Evolutionary conservation across 2,888 invertebrate genomes (phyloP).

Genomic region (Tetragonula carbonaria): DNA sequence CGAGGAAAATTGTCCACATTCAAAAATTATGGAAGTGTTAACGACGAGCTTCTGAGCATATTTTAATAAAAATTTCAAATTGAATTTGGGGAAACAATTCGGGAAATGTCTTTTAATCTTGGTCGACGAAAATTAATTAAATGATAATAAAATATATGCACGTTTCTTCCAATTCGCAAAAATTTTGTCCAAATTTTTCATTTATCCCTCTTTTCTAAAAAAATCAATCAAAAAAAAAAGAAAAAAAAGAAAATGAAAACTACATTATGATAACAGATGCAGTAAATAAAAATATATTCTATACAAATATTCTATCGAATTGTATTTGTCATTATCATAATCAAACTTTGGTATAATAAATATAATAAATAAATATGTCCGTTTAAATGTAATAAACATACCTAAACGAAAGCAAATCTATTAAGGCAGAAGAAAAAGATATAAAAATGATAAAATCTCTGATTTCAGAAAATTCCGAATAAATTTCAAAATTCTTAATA

Average conservation of each 20-base stretch:
- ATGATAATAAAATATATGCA: background rate
- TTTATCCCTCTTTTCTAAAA: background rate
- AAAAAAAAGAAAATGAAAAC: too few relatives aligned
- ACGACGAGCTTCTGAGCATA: background rate
- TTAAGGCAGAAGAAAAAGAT: background rate
- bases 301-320: too few relatives aligned
- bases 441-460: background rate
- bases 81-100: background rate
- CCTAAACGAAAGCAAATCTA: background rate
- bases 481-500: background rate
- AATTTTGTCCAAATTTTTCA: background rate
- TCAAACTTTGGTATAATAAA: too few relatives aligned
- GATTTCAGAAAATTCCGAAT: background rate
- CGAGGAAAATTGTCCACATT: background rate
- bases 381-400: background rate
- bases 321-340: too few relatives aligned
- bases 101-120: rapidly evolving
- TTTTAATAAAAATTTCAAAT: background rate
- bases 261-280: too few relatives aligned
- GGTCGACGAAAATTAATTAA: background rate
- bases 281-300: too few relatives aligned
- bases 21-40: background rate
- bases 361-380: too few relatives aligned
- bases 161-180: background rate
- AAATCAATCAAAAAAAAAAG: background rate